These are phyloP conservation scores for Tiliacea aurago DNA, from an alignment of 2,888 invertebrate genomes.

Conservation along the genomic window DNA sequence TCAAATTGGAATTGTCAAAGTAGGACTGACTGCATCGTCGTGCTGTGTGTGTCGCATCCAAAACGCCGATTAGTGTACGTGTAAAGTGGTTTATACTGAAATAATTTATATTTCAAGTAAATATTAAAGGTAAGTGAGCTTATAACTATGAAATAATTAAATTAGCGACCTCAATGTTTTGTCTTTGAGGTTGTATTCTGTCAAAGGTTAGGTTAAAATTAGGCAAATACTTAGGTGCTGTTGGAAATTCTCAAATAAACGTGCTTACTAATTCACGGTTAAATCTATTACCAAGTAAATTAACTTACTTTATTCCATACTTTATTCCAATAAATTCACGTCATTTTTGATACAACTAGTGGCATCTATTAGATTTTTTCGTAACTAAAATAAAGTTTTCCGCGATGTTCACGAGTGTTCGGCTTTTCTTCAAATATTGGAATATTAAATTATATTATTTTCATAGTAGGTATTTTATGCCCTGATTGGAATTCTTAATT, in stretches of 20 bases:
- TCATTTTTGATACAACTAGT: constrained; percentile 36
- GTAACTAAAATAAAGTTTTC: constrained; percentile 35
- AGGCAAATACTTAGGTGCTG: constrained; percentile 7
- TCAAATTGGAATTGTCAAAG: constrained; percentile 40
- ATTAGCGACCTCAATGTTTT: background rate
- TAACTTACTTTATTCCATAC: background rate
- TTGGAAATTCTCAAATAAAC: background rate
- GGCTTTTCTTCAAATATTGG: constrained; percentile 1
- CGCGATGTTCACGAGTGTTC: background rate
- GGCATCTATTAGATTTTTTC: constrained; percentile 55
- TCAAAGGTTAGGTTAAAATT: constrained; percentile 42
- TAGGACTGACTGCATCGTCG: constrained; percentile 31
- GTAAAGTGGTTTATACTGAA: constrained; percentile 38
- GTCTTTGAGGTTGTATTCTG: constrained; percentile 19
- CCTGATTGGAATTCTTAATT: background rate
- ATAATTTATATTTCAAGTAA: constrained; percentile 9
- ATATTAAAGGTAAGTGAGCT: constrained; percentile 34
- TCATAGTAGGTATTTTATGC: background rate
- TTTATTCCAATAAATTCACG: background rate
- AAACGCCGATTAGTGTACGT: constrained; percentile 55
- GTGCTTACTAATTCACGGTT: constrained; percentile 8
- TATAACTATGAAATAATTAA: background rate
- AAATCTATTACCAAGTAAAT: background rate
- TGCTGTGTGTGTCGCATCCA: constrained; percentile 35
- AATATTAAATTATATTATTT: constrained; percentile 16